These are phyloP conservation scores for Sebastiscus albofasciatus DNA, from an alignment of 2,797 vertebrate genomes.

Conservation along the genomic window DNA sequence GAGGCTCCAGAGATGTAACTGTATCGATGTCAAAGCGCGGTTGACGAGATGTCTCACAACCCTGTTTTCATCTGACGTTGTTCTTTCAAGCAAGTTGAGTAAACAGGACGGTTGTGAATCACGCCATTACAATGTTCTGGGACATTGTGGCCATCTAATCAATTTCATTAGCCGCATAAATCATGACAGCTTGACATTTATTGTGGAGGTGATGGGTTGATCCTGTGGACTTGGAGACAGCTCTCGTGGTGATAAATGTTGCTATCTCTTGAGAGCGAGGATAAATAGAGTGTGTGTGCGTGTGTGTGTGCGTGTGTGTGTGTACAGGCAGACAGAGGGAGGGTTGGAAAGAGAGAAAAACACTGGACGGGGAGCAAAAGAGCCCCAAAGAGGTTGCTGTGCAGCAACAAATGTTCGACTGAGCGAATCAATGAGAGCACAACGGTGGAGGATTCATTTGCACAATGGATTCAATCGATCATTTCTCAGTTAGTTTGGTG, in stretches of 20 bases:
- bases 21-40: constrained; percentile 37
- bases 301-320: neutral
- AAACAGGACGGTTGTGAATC: constrained; percentile 84
- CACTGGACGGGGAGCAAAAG: constrained; percentile 11
- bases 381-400: constrained; percentile 30
- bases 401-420: constrained; percentile 19
- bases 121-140: constrained; percentile 68
- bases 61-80: constrained; percentile 19
- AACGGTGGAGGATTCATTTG: constrained; percentile 20
- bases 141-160: constrained; percentile 87
- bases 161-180: constrained; percentile 95
- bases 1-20: constrained; percentile 54
- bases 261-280: constrained; percentile 85
- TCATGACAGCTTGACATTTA: constrained; percentile 94
- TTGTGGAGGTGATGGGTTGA: constrained; percentile 91
- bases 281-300: constrained; percentile 77
- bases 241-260: constrained; percentile 88
- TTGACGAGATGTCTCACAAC: constrained; percentile 11
- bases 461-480: neutral
- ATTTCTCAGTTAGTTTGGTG: neutral
- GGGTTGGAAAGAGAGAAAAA: constrained; percentile 6
- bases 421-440: constrained; percentile 23
- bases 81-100: constrained; percentile 40
- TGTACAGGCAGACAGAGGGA: constrained; percentile 56
- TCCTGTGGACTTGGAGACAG: constrained; percentile 91